Conservation (phyloP, 2,888 invertebrate genomes). For the Tricholauxania praeusta region DNA sequence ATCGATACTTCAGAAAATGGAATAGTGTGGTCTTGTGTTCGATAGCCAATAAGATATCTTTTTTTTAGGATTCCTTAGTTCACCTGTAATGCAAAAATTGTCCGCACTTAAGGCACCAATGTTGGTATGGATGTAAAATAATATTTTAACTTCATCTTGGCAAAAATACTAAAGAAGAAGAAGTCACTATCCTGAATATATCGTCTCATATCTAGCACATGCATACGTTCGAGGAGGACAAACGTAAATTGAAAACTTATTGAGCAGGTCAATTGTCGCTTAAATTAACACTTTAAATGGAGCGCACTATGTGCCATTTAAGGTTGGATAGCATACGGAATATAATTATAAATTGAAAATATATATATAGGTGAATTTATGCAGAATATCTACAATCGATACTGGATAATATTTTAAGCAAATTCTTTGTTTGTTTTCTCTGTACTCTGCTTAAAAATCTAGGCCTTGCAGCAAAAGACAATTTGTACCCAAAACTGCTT, state of each 20-base stretch:
- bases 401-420: not conserved
- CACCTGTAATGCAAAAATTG: not conserved
- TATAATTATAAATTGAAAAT: too few species aligned
- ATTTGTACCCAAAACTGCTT: too few species aligned
- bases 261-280: constrained; percentile 19
- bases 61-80: too few species aligned
- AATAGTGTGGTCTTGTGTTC: too few species aligned
- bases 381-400: too few species aligned
- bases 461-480: not conserved
- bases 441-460: not conserved
- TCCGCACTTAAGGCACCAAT: not conserved
- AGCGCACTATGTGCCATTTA: not conserved
- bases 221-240: not conserved
- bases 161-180: too few species aligned
- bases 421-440: not conserved
- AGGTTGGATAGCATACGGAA: too few species aligned
- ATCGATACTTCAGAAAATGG: too few species aligned
- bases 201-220: not conserved
- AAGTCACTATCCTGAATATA: not conserved
- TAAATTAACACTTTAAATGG: constrained; percentile 26
- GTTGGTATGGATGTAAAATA: too few species aligned
- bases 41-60: too few species aligned
- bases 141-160: too few species aligned
- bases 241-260: constrained; percentile 15
- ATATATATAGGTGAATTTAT: too few species aligned